Conservation (phyloP, 2,113 vertebrate genomes). For the Lophura nycthemera region DNA sequence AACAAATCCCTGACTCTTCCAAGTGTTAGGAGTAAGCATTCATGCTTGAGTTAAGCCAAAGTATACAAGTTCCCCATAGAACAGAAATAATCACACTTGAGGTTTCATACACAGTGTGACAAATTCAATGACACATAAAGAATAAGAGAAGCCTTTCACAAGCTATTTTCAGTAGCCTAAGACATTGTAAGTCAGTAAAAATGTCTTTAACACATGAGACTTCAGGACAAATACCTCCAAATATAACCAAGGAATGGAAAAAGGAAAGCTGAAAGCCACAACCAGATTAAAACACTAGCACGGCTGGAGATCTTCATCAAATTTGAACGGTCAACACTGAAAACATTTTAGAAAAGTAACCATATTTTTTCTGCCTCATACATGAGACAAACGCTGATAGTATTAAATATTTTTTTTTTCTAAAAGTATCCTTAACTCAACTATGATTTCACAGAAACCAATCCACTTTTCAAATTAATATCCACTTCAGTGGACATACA, state of each 20-base stretch:
- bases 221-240: not conserved
- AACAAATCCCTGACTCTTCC: not conserved
- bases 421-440: not conserved
- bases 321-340: not conserved
- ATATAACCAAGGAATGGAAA: not conserved
- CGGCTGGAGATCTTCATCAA: not conserved
- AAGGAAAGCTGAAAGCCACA: not conserved
- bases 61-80: not conserved
- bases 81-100: not conserved
- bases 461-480: not conserved
- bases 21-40: not conserved
- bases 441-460: not conserved
- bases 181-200: not conserved
- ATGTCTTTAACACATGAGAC: not conserved
- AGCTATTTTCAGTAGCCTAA: not conserved
- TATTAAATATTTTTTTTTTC: fast-evolving
- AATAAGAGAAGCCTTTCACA: not conserved
- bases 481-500: not conserved
- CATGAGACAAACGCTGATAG: not conserved
- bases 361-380: not conserved
- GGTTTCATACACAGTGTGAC: not conserved
- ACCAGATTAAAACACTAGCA: not conserved
- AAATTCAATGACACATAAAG: not conserved
- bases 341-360: not conserved
- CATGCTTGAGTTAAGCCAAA: not conserved